Base-by-base conservation (phyloP, 2,888 invertebrate genomes). In the Drosophila subsilvestris region DNA sequence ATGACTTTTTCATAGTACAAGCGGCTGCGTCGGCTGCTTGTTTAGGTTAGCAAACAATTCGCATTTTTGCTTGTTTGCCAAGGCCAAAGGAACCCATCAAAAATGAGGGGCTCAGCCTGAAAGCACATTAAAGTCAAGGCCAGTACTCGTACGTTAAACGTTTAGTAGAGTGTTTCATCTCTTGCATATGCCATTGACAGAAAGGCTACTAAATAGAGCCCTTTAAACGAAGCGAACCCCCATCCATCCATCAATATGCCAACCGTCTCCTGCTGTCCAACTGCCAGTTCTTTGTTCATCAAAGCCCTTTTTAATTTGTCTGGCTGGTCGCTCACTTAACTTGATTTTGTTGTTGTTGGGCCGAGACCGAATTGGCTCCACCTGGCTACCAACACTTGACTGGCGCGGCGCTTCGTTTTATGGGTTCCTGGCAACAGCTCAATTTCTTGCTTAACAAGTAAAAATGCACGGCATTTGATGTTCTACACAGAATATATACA, bases 11-110 rank as follows among this genome's bases (percentile, higher is more conserved):
- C 32, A 20, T 32, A 50, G 43, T 20, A 32, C 20, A n/a, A 55
- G 53, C 49, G 49, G 14, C 45, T 18, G n/a, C 1, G 5, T 0
- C 14, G 37, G 37, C 49, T 67, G 68, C 68, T 67, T 67, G 69
- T 67, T 68, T 68, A 68, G 68, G 68, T 48, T 53, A 47, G 57
- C 57, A 68, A 68, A 66, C 67, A 68, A 47, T 53, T 27, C 18
- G 18, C 29, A 48, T 12, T 53, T 57, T 53, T 66, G 67, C 57
- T 48, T 32, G 42, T 2, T 44, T 18, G 27, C 20, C 27, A 25
- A 37, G 43, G 56, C 37, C 67, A 50, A 29, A 67, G 7, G 7
- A 20, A 51, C 44, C 37, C 43, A 14, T 32, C 9, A 37, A 32
- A 10, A 50, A 9, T 10, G 20, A 44, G 3, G 9, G 32, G 20